A percentile compares a stretch with the other conserved stretches of the same genome.
Evolutionary conservation across 2,888 invertebrate genomes (phyloP).

Genomic region (Meghimatium bilineatum): DNA sequence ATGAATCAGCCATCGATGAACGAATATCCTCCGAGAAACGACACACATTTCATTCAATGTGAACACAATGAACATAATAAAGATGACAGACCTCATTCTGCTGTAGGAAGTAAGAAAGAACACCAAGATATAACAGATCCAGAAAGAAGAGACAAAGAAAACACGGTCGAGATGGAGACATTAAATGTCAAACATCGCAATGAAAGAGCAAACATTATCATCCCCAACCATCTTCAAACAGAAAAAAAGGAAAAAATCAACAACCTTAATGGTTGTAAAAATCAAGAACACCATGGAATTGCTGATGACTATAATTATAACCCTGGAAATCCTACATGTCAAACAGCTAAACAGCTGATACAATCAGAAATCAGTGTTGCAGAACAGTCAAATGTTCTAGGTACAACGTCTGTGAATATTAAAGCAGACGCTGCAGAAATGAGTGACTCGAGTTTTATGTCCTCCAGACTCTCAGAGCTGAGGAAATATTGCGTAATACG

Average conservation of each 20-base stretch:
- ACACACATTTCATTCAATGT: not conserved
- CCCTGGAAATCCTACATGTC: not conserved
- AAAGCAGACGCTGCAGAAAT: not conserved
- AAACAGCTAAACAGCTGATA: not conserved
- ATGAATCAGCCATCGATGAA: not conserved
- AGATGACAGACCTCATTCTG: not conserved
- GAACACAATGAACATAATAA: not conserved
- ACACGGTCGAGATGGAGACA: not conserved
- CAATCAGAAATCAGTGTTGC: not conserved
- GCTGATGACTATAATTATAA: not conserved
- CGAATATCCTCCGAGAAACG: not conserved
- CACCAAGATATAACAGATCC: not conserved
- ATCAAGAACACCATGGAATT: not conserved
- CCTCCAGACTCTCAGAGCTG: conserved; percentile 32
- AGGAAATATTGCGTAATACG: conserved; percentile 26
- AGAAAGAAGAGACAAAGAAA: not conserved
- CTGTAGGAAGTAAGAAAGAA: not conserved
- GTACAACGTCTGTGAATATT: not conserved
- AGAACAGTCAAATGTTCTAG: not conserved
- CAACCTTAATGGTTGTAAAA: not conserved
- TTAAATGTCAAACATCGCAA: not conserved
- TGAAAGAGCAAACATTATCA: not conserved
- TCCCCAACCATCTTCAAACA: not conserved
- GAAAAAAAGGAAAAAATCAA: not conserved
- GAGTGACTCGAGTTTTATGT: not conserved